Base-by-base conservation (phyloP, 2,113 vertebrate species). In the Ifrita kowaldi region DNA sequence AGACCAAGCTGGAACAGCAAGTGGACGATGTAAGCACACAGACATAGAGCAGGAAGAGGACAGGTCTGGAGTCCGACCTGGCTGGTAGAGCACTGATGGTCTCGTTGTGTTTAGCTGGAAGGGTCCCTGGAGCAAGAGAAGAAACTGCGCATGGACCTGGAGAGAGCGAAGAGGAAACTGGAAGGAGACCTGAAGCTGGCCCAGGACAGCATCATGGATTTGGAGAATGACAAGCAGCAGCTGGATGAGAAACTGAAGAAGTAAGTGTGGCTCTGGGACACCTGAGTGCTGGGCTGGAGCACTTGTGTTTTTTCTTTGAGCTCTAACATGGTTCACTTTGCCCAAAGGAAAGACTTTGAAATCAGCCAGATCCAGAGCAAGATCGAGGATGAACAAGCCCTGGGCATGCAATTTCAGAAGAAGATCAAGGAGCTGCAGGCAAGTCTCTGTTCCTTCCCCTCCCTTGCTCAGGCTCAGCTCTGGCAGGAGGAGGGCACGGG, bases 91-190 rank as follows among this genome's bases (percentile, higher is more conserved):
- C 37, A 18, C 18, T 79, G 17, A 44, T 30, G 44, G 13, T 11
- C 22, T 53, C 32, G 52, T 53, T 53, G 52, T 53, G 28, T 53
- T 53, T 32, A 53, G 52, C 97, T 99, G 93, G 99, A 99, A 96
- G 98, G 98, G 6, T 98, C 97, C 13, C 94, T 99, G 96, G 98
- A 99, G 90, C 98, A 99, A 96, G 98, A 99, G 95, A 99, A 98
- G 98, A 99, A 99, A 93, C 75, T 98, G 4, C 97, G 97, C 12
- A 98, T 98, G 95, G 99, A 99, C 86, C 92, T 98, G 64, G 98
- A 98, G 89, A 98, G 98, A 91, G 94, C 97, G 6, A 98, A 98
- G 95, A 97, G 98, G 70, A 98, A 98, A 79, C 97, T 98, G 7
- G 98, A 98, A 49, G 74, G 74, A 60, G 74, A 76, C 44, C 74